phyloP scores from a whole-genome alignment of 2,113 vertebrate genomes.

The Patagioenas fasciata region DNA sequence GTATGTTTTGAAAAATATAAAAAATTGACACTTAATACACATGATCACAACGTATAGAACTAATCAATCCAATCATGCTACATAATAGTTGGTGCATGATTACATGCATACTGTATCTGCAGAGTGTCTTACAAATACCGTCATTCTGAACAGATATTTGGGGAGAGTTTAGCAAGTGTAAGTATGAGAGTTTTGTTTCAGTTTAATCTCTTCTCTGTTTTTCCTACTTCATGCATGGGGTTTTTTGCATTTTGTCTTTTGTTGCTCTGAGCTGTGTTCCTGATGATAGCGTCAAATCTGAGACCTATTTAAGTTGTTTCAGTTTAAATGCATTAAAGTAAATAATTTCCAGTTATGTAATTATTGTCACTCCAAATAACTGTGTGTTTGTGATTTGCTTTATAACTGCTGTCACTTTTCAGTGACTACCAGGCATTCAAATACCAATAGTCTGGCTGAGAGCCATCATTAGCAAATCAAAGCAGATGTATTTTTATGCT shows the following conservation, averaged over 20 bases:
- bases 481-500: conserved; percentile 21
- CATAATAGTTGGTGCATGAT: not conserved
- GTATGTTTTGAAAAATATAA: not conserved
- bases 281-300: not conserved
- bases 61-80: not conserved
- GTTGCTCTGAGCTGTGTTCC: not conserved
- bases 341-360: conserved; percentile 50
- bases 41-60: accelerated
- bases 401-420: conserved; percentile 22
- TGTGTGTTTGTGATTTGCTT: conserved; percentile 7
- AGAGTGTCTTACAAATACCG: not conserved
- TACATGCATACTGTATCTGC: not conserved
- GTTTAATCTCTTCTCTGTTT: not conserved
- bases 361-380: conserved; percentile 33
- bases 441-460: not conserved
- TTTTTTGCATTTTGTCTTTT: not conserved
- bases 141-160: not conserved
- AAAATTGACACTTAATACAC: not conserved
- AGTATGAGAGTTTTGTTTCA: not conserved
- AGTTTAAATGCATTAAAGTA: conserved; percentile 34
- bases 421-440: conserved; percentile 19
- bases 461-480: conserved; percentile 48
- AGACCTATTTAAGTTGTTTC: not conserved
- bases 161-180: not conserved
- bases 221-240: not conserved